A percentile compares a stretch with the other conserved stretches of the same genome.
phyloP scores from a whole-genome alignment of 1,140 invertebrate species.

The Temnothorax nylanderi region DNA sequence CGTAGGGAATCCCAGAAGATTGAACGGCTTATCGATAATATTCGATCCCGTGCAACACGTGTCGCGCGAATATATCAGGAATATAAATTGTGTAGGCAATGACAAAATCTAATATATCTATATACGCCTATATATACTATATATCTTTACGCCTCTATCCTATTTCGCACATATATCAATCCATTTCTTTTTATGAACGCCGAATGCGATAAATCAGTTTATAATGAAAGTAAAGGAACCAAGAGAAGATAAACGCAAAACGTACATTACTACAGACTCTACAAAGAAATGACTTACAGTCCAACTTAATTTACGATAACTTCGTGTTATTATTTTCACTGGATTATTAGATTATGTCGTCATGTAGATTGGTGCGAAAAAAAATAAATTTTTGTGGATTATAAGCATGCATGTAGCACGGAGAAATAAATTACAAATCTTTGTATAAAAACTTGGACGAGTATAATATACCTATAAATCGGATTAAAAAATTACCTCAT shows the following conservation, averaged over 20 bases:
- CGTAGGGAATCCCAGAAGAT: neutral
- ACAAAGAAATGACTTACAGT: neutral
- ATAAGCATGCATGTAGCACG: too few species aligned
- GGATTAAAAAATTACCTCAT: too few species aligned
- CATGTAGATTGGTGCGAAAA: too few species aligned
- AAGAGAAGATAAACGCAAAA: neutral
- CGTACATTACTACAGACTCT: neutral
- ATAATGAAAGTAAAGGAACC: neutral
- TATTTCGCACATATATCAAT: neutral
- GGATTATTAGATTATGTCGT: neutral
- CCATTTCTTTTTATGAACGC: slow-evolving; percentile 13
- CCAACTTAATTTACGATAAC: neutral
- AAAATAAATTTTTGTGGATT: too few species aligned
- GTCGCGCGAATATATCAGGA: slow-evolving; percentile 39
- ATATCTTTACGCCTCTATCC: too few species aligned
- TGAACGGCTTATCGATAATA: slow-evolving; percentile 5
- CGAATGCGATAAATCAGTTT: neutral
- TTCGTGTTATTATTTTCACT: neutral
- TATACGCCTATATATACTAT: too few species aligned
- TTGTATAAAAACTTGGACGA: too few species aligned
- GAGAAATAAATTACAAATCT: too few species aligned
- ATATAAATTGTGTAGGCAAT: slow-evolving; percentile 40
- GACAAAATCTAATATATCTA: neutral
- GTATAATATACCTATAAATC: too few species aligned
- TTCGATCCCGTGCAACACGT: slow-evolving; percentile 21